Base-by-base conservation (phyloP, 2,113 vertebrate species). In the Leucopternis melanops region DNA sequence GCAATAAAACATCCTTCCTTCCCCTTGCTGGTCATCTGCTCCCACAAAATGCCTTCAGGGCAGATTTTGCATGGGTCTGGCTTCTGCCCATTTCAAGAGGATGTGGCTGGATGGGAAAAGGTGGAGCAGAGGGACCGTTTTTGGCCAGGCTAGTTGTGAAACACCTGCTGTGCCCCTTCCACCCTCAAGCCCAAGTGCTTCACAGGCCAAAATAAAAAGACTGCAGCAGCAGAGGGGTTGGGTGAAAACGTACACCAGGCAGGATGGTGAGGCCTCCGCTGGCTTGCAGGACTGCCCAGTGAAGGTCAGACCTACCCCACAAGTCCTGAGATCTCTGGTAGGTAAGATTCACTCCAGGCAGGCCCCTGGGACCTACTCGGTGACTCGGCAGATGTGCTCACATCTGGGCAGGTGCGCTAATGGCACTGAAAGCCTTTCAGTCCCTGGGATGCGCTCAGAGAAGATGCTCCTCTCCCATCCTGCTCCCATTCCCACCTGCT, bases 1-100 rank as follows among this genome's bases (percentile, higher is more conserved):
- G 81, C 73, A 95, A 69, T 85, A 65, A 91, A 95, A 85, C 93
- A 87, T 94, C 81, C 95, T 97, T 95, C 84, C 95, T 95, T 95
- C 87, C 89, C 58, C 58, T 95, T 65, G 36, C 54, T 85, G 38
- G 73, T 95, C 78, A 95, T 59, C 65, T 92, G 91, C 49, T 91
- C 61, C 44, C 74, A 95, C 25, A 87, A 81, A 92, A 55, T 75
- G 78, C 62, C 61, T 47, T 79, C 73, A 75, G 65, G 40, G 79
- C 67, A 90, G 69, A 66, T 91, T 91, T 91, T 74, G 23, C 50
- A n/a, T 32, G 38, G n/a, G 23, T 90, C 67, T 80, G 66, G 72
- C 82, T 80, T 79, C 50, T 90, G 61, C 67, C 31, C 34, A 18
- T 85, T 94, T 75, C 47, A 57, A 72, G 27, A 95, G 70, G 78